A percentile compares a stretch with the other conserved stretches of the same genome.
Conservation (phyloP, 2,797 vertebrate species). For the Halcyon leucocephala region DNA sequence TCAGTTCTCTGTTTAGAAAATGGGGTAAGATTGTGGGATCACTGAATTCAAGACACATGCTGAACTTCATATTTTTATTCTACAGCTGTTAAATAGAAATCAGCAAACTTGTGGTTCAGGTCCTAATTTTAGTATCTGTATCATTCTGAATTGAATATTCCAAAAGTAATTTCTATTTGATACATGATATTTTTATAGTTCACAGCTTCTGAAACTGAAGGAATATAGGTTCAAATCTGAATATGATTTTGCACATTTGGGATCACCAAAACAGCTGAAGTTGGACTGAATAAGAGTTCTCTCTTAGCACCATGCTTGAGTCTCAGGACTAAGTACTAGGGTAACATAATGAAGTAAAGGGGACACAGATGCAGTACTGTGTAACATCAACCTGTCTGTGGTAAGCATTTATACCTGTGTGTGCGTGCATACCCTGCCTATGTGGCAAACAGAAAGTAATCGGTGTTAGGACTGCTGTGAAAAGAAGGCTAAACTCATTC, state of each 20-base stretch:
- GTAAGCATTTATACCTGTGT: not conserved
- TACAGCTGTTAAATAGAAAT: not conserved
- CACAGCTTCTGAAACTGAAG: not conserved
- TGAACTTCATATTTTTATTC: not conserved
- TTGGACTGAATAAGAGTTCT: not conserved
- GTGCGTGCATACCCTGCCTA: not conserved
- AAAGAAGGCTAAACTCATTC: not conserved
- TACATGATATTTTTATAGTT: not conserved
- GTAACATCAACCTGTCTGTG: rapidly evolving
- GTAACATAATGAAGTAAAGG: not conserved
- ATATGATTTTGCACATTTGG: not conserved
- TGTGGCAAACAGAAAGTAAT: not conserved
- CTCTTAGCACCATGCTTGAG: not conserved
- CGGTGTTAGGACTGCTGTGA: not conserved
- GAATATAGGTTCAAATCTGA: not conserved
- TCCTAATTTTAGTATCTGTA: not conserved
- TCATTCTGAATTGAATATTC: not conserved
- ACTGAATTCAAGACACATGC: not conserved
- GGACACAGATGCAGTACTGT: not conserved
- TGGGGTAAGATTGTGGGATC: not conserved
- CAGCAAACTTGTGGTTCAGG: not conserved
- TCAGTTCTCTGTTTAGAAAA: not conserved
- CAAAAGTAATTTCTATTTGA: not conserved
- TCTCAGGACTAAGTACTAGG: not conserved
- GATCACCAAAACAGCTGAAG: not conserved